Evolutionary conservation across 1,140 invertebrate genomes (phyloP), one percentile per base, ranked within the genome.

Genomic region (Hormaphis cornu): DNA sequence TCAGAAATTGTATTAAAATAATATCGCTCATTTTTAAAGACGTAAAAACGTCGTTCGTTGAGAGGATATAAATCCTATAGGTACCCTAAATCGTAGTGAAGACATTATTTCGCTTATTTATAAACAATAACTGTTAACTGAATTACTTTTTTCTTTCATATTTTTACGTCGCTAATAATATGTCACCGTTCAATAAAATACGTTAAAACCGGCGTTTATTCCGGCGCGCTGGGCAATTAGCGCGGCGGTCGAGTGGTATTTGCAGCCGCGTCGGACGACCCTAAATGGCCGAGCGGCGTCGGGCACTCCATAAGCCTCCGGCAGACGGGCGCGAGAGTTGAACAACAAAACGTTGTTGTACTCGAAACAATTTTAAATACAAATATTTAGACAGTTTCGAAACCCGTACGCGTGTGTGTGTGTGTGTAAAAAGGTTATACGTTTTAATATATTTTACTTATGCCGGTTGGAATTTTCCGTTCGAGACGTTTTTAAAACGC

Each of bases 361-460:
- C 33, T 33, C 59, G 26, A 63, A 63, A 63, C 18, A 63, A 48
- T n/a, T n/a, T n/a, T n/a, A n/a, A n/a, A n/a, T 22, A 63, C 28
- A 46, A 33, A 63, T 63, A 30, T 63, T 63, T 63, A 44, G 18
- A 37, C 20, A 56, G 30, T 56, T 24, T n/a, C n/a, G n/a, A n/a
- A 9, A 56, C 18, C 33, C 18, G 30, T 20, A 56, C 53, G 33
- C 37, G 33, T 20, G 20, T n/a, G n/a, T n/a, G n/a, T n/a, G 53
- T 24, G 37, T 24, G 24, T 18, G 14, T 10, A 56, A 56, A 37
- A 35, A 56, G 20, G 53, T 56, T 37, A 24, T n/a, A n/a, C n/a
- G n/a, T 56, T 40, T 16, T 37, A 56, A 24, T 22, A 37, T 56
- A n/a, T 56, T 12, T 18, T 24, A 24, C 18, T 22, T 20, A n/a